A percentile compares a stretch with the other conserved stretches of the same genome.
Conservation (phyloP, 2,113 vertebrate species). For the Centropus bengalensis region DNA sequence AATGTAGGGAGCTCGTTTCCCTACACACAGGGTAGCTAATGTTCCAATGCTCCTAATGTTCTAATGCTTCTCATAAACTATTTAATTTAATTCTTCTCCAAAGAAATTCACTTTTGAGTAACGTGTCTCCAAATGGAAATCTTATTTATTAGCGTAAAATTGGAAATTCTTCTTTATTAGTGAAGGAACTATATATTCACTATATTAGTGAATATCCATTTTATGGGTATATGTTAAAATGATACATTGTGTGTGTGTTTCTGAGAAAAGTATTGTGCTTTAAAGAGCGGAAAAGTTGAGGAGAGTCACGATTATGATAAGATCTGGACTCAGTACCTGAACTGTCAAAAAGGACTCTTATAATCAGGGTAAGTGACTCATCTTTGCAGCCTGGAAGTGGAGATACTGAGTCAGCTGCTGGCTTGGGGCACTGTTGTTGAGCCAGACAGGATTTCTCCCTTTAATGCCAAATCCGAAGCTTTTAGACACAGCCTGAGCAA, state of each 20-base stretch:
- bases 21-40: background rate
- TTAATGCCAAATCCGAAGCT: background rate
- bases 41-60: background rate
- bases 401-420: slow-evolving; percentile 26
- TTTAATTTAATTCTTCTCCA: background rate
- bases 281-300: background rate
- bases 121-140: background rate
- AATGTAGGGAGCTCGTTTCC: background rate
- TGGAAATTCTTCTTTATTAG: background rate
- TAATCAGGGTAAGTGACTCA: background rate
- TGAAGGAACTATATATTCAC: background rate
- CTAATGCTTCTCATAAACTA: background rate
- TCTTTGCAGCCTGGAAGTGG: background rate
- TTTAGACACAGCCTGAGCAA: background rate
- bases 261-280: background rate
- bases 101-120: background rate
- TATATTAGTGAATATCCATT: background rate
- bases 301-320: background rate
- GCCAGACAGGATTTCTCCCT: background rate
- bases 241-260: background rate
- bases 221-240: background rate
- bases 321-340: background rate
- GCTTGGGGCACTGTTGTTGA: background rate
- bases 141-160: background rate
- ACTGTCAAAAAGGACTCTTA: background rate